These are phyloP conservation scores for Sialis lutaria DNA, from an alignment of 2,888 invertebrate species.

Conservation along the genomic window DNA sequence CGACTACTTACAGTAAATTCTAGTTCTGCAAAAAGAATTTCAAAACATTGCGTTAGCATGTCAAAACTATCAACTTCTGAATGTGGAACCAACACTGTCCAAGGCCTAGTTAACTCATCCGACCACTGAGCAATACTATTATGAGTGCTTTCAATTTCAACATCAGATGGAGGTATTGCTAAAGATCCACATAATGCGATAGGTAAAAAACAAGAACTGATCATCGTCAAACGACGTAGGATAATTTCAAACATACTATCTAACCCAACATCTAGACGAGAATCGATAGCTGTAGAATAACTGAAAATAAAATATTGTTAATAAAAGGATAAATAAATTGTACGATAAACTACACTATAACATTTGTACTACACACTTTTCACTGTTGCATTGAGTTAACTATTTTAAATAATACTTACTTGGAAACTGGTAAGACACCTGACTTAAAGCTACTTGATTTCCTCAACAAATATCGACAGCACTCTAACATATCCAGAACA, in stretches of 20 bases:
- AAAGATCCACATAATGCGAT: slow-evolving; percentile 27
- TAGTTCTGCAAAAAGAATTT: slow-evolving; percentile 47
- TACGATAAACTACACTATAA: background rate
- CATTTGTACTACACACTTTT: background rate
- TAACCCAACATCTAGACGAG: slow-evolving; percentile 62
- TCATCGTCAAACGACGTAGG: slow-evolving; percentile 48
- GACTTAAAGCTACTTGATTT: slow-evolving; percentile 8
- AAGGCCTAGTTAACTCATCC: slow-evolving; percentile 25
- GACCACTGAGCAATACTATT: slow-evolving; percentile 25
- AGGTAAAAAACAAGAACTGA: slow-evolving; percentile 42
- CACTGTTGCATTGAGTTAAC: background rate
- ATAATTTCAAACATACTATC: slow-evolving; percentile 62
- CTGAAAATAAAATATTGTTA: slow-evolving; percentile 23
- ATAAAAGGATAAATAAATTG: slow-evolving; percentile 1
- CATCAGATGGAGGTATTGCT: slow-evolving; percentile 22
- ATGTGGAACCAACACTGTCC: slow-evolving; percentile 33
- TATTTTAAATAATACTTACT: background rate
- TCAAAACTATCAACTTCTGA: slow-evolving; percentile 27
- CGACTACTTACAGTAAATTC: slow-evolving; percentile 28
- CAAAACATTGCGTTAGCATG: slow-evolving; percentile 53
- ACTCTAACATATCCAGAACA: slow-evolving; percentile 45
- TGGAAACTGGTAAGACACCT: slow-evolving; percentile 9
- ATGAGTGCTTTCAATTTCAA: slow-evolving; percentile 23
- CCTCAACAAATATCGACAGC: slow-evolving; percentile 34
- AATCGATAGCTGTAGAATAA: slow-evolving; percentile 53